Conservation (phyloP, 2,113 vertebrate genomes). For the Oreochromis spilurus region DNA sequence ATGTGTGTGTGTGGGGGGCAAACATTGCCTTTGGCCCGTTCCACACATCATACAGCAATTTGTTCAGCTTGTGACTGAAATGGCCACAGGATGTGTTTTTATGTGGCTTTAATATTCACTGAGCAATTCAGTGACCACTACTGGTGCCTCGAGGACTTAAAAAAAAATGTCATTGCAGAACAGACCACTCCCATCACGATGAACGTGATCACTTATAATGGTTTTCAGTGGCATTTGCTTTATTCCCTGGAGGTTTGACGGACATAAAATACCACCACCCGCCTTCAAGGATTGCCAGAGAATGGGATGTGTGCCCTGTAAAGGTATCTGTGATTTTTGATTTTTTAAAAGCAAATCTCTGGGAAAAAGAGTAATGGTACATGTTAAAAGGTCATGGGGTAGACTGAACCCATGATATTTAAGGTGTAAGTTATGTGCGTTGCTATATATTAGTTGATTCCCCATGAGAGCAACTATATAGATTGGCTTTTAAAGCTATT, state of each 20-base stretch:
- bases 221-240: slow-evolving; percentile 35
- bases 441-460: neutral
- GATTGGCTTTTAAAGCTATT: neutral
- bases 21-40: no score
- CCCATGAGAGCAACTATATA: neutral
- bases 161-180: neutral
- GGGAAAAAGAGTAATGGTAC: neutral
- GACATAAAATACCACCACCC: neutral
- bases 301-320: neutral
- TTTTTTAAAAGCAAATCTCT: neutral
- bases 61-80: neutral
- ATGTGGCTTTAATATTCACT: neutral
- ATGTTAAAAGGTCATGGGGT: slow-evolving; percentile 12
- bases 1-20: no score
- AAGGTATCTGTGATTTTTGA: neutral
- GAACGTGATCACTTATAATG: neutral
- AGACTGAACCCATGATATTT: neutral
- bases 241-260: neutral
- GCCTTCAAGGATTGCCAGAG: neutral
- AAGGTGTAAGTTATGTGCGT: neutral
- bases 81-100: neutral
- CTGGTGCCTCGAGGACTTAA: neutral
- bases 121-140: neutral
- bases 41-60: neutral
- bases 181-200: neutral